Evolutionary conservation across 2,888 invertebrate genomes (phyloP).

Genomic region (Synergus itoensis): DNA sequence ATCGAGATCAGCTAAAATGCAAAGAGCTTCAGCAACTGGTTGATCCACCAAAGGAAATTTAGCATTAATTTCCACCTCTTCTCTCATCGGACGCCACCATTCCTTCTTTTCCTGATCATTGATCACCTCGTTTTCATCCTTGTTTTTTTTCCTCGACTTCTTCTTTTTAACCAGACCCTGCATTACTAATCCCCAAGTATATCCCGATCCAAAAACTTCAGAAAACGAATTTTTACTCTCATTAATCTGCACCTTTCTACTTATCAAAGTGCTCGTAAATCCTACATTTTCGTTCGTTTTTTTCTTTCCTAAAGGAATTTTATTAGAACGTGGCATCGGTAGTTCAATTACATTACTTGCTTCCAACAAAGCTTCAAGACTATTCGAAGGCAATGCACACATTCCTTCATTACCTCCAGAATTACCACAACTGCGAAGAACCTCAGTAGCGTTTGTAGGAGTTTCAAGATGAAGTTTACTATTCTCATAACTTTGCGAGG

Average conservation of each 20-base stretch:
- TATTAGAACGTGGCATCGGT: conserved; percentile 79
- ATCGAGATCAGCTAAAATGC: conserved; percentile 89
- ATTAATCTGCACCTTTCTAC: conserved; percentile 43
- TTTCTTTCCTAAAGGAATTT: conserved; percentile 51
- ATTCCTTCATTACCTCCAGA: conserved; percentile 55
- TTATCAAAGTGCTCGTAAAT: conserved; percentile 68
- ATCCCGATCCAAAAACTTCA: conserved; percentile 58
- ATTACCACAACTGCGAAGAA: conserved; percentile 75
- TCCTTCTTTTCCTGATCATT: conserved; percentile 54
- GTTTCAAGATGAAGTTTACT: conserved; percentile 81
- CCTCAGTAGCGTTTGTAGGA: conserved; percentile 88
- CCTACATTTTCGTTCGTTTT: conserved; percentile 63
- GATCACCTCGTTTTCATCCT: conserved; percentile 42
- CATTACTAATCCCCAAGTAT: conserved; percentile 82
- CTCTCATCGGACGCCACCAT: conserved; percentile 70
- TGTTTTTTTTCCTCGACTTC: conserved; percentile 58
- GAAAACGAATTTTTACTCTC: conserved; percentile 42
- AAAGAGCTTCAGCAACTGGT: conserved; percentile 87
- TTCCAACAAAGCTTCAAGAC: conserved; percentile 72
- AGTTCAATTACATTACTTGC: conserved; percentile 80
- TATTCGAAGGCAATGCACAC: conserved; percentile 63
- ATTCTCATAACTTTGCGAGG: conserved; percentile 61
- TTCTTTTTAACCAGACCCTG: conserved; percentile 80
- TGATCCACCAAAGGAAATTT: conserved; percentile 81
- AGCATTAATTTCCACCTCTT: conserved; percentile 69